A percentile compares a stretch with the other conserved stretches of the same genome.
phyloP scores from a whole-genome alignment of 2,888 invertebrate species.

The Chydorus sphaericus region DNA sequence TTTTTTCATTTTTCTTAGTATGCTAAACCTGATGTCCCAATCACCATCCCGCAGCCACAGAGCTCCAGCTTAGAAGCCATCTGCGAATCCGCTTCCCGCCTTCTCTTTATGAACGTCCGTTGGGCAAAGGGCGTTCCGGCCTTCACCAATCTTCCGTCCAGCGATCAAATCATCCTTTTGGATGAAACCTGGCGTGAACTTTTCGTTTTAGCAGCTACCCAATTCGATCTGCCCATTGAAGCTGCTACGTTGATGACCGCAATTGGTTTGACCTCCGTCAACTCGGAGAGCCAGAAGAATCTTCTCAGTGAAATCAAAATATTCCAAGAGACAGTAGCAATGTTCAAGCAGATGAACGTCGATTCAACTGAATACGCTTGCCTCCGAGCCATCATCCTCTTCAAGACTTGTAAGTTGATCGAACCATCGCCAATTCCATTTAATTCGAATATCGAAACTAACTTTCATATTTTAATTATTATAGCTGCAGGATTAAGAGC shows the following conservation, averaged over 20 bases:
- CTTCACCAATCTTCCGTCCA: slow-evolving; percentile 53
- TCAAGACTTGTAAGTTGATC: slow-evolving; percentile 45
- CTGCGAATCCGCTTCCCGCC: slow-evolving; percentile 76
- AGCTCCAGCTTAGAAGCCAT: slow-evolving; percentile 44
- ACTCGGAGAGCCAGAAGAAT: slow-evolving; percentile 12
- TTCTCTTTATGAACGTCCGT: slow-evolving; percentile 81
- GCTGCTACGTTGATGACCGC: slow-evolving; percentile 31
- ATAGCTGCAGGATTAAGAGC: slow-evolving; percentile 36
- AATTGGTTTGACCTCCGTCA: slow-evolving; percentile 12
- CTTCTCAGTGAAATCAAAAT: slow-evolving; percentile 44
- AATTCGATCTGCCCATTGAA: slow-evolving; percentile 64
- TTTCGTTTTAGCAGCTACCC: slow-evolving; percentile 72
- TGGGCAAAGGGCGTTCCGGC: slow-evolving; percentile 71
- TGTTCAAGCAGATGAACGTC: slow-evolving; percentile 53
- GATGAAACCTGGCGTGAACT: slow-evolving; percentile 85
- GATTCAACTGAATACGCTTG: slow-evolving; percentile 73
- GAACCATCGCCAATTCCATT: not conserved
- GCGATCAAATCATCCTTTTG: slow-evolving; percentile 60
- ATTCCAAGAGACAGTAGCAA: slow-evolving; percentile 55
- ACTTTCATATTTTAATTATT: not conserved
- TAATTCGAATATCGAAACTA: not conserved
- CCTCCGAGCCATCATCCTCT: slow-evolving; percentile 67
- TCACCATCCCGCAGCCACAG: not conserved
- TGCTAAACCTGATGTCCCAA: not conserved
- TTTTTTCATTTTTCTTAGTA: not conserved